Evolutionary conservation across 2,113 vertebrate species (phyloP).

Genomic region (Elaphurus davidianus): DNA sequence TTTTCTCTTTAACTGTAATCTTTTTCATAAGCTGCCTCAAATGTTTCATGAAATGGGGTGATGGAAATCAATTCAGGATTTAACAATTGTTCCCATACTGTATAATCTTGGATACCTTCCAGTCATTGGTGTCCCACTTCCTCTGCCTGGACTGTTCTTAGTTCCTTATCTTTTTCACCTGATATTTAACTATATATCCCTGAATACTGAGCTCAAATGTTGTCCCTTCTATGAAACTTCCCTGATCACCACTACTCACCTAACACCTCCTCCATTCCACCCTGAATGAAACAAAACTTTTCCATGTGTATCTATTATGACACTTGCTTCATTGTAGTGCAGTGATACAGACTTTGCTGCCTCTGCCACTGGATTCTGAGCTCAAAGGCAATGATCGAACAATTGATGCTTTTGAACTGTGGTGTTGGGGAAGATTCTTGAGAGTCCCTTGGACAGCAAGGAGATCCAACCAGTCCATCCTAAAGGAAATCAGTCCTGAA

Average conservation of each 20-base stretch:
- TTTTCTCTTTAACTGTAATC: neutral
- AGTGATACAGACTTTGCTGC: neutral
- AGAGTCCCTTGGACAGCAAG: neutral
- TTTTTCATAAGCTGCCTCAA: neutral
- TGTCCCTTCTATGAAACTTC: slow-evolving; percentile 5
- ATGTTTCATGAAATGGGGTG: neutral
- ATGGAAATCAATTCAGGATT: neutral
- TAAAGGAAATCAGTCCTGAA: neutral
- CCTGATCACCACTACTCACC: neutral
- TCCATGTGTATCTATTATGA: neutral
- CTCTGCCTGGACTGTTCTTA: neutral
- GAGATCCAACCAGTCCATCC: neutral
- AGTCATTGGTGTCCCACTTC: neutral
- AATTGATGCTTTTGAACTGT: neutral
- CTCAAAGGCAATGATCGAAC: neutral
- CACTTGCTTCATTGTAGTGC: neutral
- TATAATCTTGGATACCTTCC: neutral
- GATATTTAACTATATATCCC: neutral
- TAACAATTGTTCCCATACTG: neutral
- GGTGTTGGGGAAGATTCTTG: neutral
- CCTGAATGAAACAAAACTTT: neutral
- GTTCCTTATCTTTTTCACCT: neutral
- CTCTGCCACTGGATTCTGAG: neutral
- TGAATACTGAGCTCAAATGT: neutral
- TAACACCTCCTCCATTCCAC: neutral